Evolutionary conservation across 2,888 invertebrate species (phyloP).

Genomic region (Macrosoma leucophasiata): DNA sequence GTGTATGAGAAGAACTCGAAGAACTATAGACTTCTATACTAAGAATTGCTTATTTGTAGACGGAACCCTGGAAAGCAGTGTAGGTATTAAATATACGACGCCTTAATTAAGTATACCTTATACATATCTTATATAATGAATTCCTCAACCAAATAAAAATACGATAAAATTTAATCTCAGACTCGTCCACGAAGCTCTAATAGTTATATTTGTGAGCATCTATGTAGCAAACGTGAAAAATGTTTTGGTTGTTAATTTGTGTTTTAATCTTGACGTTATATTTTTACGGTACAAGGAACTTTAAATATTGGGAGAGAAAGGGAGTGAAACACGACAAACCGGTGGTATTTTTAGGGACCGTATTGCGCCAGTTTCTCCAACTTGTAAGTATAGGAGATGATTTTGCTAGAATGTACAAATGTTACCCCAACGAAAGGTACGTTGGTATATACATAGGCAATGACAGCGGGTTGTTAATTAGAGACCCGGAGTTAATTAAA

Average conservation of each 20-base stretch:
- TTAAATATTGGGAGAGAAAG: conserved; percentile 18
- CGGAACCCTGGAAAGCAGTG: too few species aligned
- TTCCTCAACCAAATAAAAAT: too few species aligned
- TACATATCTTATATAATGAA: too few species aligned
- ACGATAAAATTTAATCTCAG: too few species aligned
- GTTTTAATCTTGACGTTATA: conserved; percentile 6
- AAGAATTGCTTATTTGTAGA: too few species aligned
- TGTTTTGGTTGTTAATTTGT: background rate
- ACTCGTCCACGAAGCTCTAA: too few species aligned
- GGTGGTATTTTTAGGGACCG: conserved; percentile 31
- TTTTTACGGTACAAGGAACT: conserved; percentile 26
- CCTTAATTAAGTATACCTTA: too few species aligned
- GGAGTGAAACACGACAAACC: conserved; percentile 28
- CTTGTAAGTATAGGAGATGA: conserved; percentile 26
- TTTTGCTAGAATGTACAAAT: conserved; percentile 25
- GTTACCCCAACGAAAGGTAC: conserved; percentile 32
- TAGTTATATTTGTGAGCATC: too few species aligned
- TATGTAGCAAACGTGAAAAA: too few species aligned
- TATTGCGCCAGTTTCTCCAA: conserved; percentile 19
- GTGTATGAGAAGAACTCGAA: too few species aligned
- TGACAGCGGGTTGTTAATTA: conserved; percentile 28
- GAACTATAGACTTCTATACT: too few species aligned
- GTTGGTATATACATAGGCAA: conserved; percentile 34
- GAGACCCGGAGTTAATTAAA: conserved; percentile 36
- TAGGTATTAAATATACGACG: too few species aligned